These are phyloP conservation scores for Champsocephalus esox DNA, from an alignment of 2,797 vertebrate species.

Conservation along the genomic window DNA sequence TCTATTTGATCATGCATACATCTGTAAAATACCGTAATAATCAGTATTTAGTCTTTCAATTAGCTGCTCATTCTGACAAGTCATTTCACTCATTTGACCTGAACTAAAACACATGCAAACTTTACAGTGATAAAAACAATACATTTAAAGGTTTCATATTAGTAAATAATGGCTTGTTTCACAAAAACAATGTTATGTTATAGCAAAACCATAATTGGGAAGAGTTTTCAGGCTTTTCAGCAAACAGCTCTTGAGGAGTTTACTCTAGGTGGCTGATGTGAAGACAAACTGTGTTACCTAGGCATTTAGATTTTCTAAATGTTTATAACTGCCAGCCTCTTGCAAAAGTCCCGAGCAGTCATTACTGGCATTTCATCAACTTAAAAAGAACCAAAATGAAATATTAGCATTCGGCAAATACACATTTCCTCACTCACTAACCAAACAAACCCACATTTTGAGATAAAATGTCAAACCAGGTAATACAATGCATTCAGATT, in stretches of 20 bases:
- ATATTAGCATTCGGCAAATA: background rate
- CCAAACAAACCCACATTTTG: slow-evolving; percentile 1
- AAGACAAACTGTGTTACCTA: background rate
- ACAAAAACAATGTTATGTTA: background rate
- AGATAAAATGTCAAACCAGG: slow-evolving; percentile 1
- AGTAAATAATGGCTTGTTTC: slow-evolving; percentile 11
- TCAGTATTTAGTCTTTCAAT: slow-evolving; percentile 45
- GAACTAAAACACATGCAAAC: slow-evolving; percentile 40
- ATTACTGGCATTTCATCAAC: slow-evolving; percentile 13
- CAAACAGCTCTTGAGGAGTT: slow-evolving; percentile 3
- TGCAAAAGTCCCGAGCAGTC: background rate
- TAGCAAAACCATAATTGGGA: slow-evolving; percentile 11
- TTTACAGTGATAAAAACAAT: slow-evolving; percentile 9
- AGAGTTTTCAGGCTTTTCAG: background rate
- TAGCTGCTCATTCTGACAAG: slow-evolving; percentile 59
- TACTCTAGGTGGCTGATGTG: background rate
- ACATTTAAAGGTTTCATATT: slow-evolving; percentile 1
- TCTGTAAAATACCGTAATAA: slow-evolving; percentile 34
- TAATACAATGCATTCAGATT: slow-evolving; percentile 19
- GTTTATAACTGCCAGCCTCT: background rate
- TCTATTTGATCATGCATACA: slow-evolving; percentile 18
- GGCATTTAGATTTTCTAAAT: background rate
- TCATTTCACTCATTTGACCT: slow-evolving; percentile 16
- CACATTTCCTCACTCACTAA: background rate
- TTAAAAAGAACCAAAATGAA: slow-evolving; percentile 27